These are phyloP conservation scores for Dascyllus trimaculatus DNA, from an alignment of 2,113 vertebrate species.

Conservation along the genomic window DNA sequence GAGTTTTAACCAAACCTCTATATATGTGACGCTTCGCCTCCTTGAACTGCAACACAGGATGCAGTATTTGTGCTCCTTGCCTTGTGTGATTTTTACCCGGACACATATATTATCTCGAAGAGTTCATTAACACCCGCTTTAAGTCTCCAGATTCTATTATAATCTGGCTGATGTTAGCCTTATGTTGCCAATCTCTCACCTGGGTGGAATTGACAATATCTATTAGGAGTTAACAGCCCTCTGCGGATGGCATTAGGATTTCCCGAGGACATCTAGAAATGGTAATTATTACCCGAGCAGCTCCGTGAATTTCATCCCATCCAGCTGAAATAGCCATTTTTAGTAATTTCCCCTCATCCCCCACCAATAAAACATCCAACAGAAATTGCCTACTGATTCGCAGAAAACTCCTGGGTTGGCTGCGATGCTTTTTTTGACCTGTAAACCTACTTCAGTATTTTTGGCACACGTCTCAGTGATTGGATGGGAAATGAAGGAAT, in stretches of 20 bases:
- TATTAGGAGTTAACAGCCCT: slow-evolving; percentile 73
- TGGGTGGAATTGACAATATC: slow-evolving; percentile 64
- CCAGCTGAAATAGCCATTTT: slow-evolving; percentile 55
- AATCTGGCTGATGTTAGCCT: slow-evolving; percentile 37
- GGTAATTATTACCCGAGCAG: slow-evolving; percentile 69
- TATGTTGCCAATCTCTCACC: slow-evolving; percentile 55
- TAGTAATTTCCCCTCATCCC: slow-evolving; percentile 27
- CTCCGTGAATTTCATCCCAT: slow-evolving; percentile 52
- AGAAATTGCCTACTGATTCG: slow-evolving; percentile 47
- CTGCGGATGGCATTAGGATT: slow-evolving; percentile 54
- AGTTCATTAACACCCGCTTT: slow-evolving; percentile 23
- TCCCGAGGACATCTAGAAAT: slow-evolving; percentile 64
- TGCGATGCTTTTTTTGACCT: slow-evolving; percentile 25
- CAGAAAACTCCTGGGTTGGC: slow-evolving; percentile 24
- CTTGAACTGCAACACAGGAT: no score
- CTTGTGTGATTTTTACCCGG: slow-evolving; percentile 3
- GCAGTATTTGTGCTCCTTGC: slow-evolving; percentile 1
- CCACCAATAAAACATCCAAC: slow-evolving; percentile 32
- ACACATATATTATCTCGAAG: slow-evolving; percentile 2
- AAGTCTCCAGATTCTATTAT: slow-evolving; percentile 31
- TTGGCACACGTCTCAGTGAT: slow-evolving; percentile 31
- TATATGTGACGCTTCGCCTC: no score
- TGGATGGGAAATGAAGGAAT: slow-evolving; percentile 39
- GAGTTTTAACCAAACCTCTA: no score
- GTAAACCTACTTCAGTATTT: slow-evolving; percentile 35